Evolutionary conservation across 2,797 vertebrate species (phyloP).

Genomic region (Molossus alvarezi): DNA sequence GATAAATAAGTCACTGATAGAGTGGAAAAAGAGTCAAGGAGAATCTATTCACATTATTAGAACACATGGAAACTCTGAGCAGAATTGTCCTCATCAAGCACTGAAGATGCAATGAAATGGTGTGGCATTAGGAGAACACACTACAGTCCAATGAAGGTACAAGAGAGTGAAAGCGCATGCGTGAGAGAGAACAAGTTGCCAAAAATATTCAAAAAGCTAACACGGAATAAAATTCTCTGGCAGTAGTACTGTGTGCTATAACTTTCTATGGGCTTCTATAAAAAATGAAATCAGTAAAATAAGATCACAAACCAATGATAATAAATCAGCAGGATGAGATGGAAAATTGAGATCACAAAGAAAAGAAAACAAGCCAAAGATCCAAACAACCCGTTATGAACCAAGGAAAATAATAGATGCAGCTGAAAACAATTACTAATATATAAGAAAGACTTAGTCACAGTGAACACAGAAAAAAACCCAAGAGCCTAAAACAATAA

Average conservation of each 20-base stretch:
- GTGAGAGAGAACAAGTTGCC: neutral
- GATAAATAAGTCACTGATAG: neutral
- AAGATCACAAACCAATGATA: conserved; percentile 49
- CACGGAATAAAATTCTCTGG: neutral
- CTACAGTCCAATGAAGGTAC: neutral
- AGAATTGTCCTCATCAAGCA: neutral
- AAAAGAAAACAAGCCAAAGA: conserved; percentile 42
- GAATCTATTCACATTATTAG: neutral
- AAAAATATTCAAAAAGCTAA: neutral
- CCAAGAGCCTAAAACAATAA: neutral
- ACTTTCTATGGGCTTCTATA: neutral
- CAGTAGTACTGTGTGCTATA: neutral
- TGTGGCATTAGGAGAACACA: neutral
- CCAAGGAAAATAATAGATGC: neutral
- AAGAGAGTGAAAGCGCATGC: too few relatives aligned
- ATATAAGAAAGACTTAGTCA: neutral
- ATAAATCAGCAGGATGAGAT: neutral
- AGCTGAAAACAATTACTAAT: conserved; percentile 62
- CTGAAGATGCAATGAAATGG: neutral
- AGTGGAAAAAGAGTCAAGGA: neutral
- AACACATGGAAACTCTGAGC: neutral
- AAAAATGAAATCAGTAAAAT: conserved; percentile 41
- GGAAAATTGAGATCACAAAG: conserved; percentile 4
- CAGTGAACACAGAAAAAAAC: neutral
- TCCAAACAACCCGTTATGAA: neutral